These are phyloP conservation scores for Danaus melanippus DNA, from an alignment of 1,140 invertebrate genomes.

Conservation along the genomic window DNA sequence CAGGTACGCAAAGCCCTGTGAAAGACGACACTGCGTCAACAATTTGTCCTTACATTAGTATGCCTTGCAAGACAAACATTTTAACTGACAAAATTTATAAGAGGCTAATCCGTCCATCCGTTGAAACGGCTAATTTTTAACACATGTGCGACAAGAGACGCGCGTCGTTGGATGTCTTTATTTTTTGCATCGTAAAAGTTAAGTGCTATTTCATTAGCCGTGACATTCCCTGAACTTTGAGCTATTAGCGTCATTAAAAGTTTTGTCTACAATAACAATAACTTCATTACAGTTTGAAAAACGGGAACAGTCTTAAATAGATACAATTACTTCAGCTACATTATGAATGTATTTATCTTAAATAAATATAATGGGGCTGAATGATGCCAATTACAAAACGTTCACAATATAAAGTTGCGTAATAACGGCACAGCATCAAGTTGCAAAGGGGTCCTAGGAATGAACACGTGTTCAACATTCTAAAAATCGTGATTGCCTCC, in stretches of 20 bases:
- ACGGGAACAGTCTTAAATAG: too few relatives aligned
- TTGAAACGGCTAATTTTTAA: conserved; percentile 51
- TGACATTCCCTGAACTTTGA: conserved; percentile 32
- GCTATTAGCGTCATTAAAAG: conserved; percentile 7
- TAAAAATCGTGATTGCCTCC: conserved; percentile 68
- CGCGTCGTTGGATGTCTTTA: conserved; percentile 12
- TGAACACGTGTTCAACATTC: conserved; percentile 66
- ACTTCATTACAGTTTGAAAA: background rate
- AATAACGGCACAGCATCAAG: conserved; percentile 49
- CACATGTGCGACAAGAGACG: conserved; percentile 45
- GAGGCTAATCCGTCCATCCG: conserved; percentile 63
- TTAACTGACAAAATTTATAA: conserved; percentile 65
- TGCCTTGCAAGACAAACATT: conserved; percentile 60
- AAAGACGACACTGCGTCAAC: conserved; percentile 64
- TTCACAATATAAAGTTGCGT: conserved; percentile 35
- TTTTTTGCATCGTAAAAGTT: conserved; percentile 61
- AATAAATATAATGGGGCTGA: conserved; percentile 12
- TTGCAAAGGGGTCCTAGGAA: conserved; percentile 52
- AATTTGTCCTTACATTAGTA: conserved; percentile 58
- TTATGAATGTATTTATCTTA: too few relatives aligned
- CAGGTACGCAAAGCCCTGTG: conserved; percentile 46
- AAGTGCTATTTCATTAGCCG: conserved; percentile 64
- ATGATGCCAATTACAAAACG: conserved; percentile 31
- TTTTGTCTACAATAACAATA: background rate
- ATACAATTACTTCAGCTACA: too few relatives aligned